Evolutionary conservation across 2,113 vertebrate species (phyloP).

Genomic region (Proterorhinus semilunaris): DNA sequence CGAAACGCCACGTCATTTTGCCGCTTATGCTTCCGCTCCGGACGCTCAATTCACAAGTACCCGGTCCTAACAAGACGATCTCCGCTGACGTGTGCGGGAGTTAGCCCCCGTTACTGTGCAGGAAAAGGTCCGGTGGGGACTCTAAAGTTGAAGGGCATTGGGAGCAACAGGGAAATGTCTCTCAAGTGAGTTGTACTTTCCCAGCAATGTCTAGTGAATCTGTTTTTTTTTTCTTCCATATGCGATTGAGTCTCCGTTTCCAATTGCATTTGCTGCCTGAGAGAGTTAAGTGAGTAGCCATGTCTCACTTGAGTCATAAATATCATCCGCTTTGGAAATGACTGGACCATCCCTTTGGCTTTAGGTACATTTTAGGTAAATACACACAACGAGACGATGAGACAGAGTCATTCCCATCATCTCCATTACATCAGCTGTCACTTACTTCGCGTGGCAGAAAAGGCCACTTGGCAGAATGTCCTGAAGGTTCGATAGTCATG

Average conservation of each 20-base stretch:
- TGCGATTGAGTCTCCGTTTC: neutral
- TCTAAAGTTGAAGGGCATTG: too few relatives aligned
- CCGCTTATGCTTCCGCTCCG: neutral
- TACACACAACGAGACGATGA: neutral
- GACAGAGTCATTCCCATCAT: neutral
- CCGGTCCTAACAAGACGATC: neutral
- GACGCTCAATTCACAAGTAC: neutral
- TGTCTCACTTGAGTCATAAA: neutral
- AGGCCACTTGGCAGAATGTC: neutral
- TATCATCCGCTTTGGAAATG: neutral
- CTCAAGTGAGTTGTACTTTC: too few relatives aligned
- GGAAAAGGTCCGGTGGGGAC: too few relatives aligned
- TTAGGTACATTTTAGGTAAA: neutral
- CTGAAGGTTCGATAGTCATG: too few relatives aligned
- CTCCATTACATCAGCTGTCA: neutral
- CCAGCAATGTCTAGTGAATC: too few relatives aligned
- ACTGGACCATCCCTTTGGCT: neutral
- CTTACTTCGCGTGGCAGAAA: too few relatives aligned
- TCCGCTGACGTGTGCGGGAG: neutral
- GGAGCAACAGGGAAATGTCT: too few relatives aligned
- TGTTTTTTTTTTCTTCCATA: neutral
- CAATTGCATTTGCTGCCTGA: too few relatives aligned
- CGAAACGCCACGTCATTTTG: neutral
- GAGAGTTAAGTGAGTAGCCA: too few relatives aligned
- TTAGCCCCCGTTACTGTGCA: neutral